phyloP scores from a whole-genome alignment of 2,797 vertebrate species.

The Alectoris magna region DNA sequence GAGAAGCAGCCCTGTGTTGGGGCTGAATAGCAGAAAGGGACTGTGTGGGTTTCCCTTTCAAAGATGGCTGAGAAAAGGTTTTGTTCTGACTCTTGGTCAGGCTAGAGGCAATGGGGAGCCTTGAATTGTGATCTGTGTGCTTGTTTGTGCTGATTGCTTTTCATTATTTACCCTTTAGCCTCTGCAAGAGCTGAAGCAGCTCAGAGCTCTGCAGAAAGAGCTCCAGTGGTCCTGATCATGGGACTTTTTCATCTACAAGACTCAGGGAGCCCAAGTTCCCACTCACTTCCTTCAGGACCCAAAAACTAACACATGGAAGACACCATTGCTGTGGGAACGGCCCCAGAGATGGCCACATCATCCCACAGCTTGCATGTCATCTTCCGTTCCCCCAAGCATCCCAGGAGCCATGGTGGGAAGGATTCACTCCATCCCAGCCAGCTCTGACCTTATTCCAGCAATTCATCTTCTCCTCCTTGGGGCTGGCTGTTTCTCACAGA shows the following conservation, averaged over 20 bases:
- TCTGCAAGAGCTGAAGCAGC: neutral
- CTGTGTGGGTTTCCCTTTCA: constrained; percentile 69
- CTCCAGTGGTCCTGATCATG: neutral
- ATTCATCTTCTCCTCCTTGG: neutral
- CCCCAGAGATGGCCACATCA: rapidly evolving
- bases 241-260: neutral
- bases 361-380: neutral
- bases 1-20: constrained; percentile 62
- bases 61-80: constrained; percentile 24
- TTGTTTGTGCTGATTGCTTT: neutral
- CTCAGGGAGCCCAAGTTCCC: neutral
- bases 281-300: neutral
- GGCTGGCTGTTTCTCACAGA: constrained; percentile 29
- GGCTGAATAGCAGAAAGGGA: constrained; percentile 59
- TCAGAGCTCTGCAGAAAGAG: neutral
- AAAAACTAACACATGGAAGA: neutral
- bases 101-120: neutral
- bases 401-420: neutral
- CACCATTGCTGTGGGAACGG: neutral
- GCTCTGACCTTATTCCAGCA: neutral
- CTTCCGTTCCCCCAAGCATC: neutral
- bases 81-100: constrained; percentile 23
- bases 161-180: neutral
- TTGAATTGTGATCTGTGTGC: constrained; percentile 25
- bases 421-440: neutral